Evolutionary conservation across 1,140 invertebrate genomes (phyloP), one percentile per base, ranked within the genome.

Genomic region (Protaetia brevitarsis): DNA sequence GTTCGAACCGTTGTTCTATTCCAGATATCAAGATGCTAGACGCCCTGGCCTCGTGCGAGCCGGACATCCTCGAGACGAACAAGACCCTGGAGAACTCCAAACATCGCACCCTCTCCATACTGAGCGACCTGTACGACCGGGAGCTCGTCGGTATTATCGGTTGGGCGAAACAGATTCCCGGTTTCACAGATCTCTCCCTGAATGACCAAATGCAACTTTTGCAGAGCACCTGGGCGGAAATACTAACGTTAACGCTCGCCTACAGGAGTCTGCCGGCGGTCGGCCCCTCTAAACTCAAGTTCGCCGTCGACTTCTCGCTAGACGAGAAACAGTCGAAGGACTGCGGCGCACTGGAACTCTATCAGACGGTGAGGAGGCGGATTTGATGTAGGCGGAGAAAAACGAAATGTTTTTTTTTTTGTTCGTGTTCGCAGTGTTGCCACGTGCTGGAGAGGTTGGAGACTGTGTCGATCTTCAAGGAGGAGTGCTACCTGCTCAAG

Each of bases 81-180:
- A 72, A 80, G 64, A 74, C 79, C 0, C 36, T 77, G 56, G 76
- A 78, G 64, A 73, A 72, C 37, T 72, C 73, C 7, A 78, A 78
- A 72, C 77, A 61, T 73, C 79, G 30, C 41, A 72, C 73, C 11
- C 66, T 79, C 19, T 89, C 87, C 68, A 87, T 93, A 37, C 83
- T 98, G 3, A 95, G 94, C 62, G 95, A 98, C 79, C 83, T 98
- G 2, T 97, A 97, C 72, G 96, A 98, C 81, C 83, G 90, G 68
- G 96, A 98, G 81, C 83, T 98, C 26, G 95, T 98, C 3, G 89
- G 90, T 13, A 94, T 95, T 26, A 98, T 98, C 78, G 93, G 94
- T 70, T 99, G 96, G 96, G 96, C 96, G 2, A 98, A 98, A 77
- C 95, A 96, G 81, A 96, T 99, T 75, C 96, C 96, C 63, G 95